phyloP scores from a whole-genome alignment of 1,140 invertebrate species.

The Idris sp. region DNA sequence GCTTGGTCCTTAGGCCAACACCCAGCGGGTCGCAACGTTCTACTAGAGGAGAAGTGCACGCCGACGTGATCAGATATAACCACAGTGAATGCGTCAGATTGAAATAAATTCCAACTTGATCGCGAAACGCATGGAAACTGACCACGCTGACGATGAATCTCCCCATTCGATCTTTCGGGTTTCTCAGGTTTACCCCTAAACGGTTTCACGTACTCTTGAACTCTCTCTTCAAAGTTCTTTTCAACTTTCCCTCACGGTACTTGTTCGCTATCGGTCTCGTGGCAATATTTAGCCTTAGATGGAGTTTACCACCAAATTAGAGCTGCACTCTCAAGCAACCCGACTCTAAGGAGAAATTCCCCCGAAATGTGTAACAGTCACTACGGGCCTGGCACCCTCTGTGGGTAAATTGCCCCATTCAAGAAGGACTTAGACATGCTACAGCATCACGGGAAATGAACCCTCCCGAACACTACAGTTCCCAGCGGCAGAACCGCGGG shows the following conservation, averaged over 20 bases:
- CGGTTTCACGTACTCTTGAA: slow-evolving; percentile 91
- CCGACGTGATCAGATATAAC: slow-evolving; percentile 68
- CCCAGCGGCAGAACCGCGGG: slow-evolving; percentile 73
- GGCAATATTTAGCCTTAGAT: slow-evolving; percentile 91
- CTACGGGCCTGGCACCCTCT: slow-evolving; percentile 71
- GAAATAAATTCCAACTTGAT: slow-evolving; percentile 62
- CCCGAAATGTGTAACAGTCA: slow-evolving; percentile 73
- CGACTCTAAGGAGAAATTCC: slow-evolving; percentile 84
- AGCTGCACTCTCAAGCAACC: slow-evolving; percentile 92
- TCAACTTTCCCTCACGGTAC: slow-evolving; percentile 94
- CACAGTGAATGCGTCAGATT: slow-evolving; percentile 65
- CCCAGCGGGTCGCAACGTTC: slow-evolving; percentile 76
- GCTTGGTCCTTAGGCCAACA: slow-evolving; percentile 56
- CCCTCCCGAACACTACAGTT: slow-evolving; percentile 85
- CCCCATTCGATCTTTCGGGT: slow-evolving; percentile 80
- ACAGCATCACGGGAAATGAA: slow-evolving; percentile 72
- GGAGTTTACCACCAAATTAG: slow-evolving; percentile 90
- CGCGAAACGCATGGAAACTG: slow-evolving; percentile 63
- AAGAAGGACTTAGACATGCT: slow-evolving; percentile 83
- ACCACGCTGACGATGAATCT: slow-evolving; percentile 76
- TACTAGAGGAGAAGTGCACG: slow-evolving; percentile 78
- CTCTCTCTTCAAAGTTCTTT: slow-evolving; percentile 94
- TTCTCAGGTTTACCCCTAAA: slow-evolving; percentile 84
- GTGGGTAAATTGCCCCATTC: slow-evolving; percentile 83
- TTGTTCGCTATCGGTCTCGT: slow-evolving; percentile 92